Conservation (phyloP, 2,113 vertebrate genomes). For the Maccullochella peelii region DNA sequence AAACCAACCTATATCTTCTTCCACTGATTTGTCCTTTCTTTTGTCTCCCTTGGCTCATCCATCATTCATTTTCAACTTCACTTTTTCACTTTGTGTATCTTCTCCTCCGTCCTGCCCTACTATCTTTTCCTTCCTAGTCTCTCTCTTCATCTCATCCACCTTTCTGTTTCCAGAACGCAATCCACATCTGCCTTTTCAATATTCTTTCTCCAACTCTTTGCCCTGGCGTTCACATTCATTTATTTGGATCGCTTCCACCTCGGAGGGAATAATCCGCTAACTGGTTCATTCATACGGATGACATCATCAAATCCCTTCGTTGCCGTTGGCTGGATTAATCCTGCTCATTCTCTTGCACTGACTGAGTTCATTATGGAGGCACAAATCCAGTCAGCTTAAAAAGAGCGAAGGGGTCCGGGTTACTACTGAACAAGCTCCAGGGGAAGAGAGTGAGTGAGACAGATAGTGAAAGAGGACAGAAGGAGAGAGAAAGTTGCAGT, state of each 20-base stretch:
- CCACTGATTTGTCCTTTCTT: constrained; percentile 68
- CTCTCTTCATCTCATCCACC: constrained; percentile 34
- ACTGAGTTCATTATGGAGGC: constrained; percentile 84
- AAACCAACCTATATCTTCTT: constrained; percentile 75
- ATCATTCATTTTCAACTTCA: constrained; percentile 71
- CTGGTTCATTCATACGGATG: constrained; percentile 86
- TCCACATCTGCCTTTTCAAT: constrained; percentile 36
- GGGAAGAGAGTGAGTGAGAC: constrained; percentile 53
- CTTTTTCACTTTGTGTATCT: constrained; percentile 62
- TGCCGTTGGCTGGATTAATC: constrained; percentile 86
- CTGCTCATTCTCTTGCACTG: constrained; percentile 85
- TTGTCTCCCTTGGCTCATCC: constrained; percentile 66
- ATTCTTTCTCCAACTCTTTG: constrained; percentile 40
- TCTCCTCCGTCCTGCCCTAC: constrained; percentile 21
- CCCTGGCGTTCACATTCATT: constrained; percentile 80
- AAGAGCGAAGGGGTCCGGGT: constrained; percentile 67
- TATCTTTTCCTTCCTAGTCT: constrained; percentile 15
- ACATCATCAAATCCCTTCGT: constrained; percentile 86
- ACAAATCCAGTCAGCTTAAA: constrained; percentile 81
- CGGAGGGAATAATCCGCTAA: constrained; percentile 83
- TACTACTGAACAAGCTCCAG: constrained; percentile 62
- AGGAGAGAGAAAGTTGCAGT: constrained; percentile 44
- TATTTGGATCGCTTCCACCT: constrained; percentile 84
- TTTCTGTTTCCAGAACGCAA: constrained; percentile 33
- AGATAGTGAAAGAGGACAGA: constrained; percentile 49